A percentile compares a stretch with the other conserved stretches of the same genome.
Evolutionary conservation across 1,140 invertebrate species (phyloP).

Genomic region (Zaprionus nigranus): DNA sequence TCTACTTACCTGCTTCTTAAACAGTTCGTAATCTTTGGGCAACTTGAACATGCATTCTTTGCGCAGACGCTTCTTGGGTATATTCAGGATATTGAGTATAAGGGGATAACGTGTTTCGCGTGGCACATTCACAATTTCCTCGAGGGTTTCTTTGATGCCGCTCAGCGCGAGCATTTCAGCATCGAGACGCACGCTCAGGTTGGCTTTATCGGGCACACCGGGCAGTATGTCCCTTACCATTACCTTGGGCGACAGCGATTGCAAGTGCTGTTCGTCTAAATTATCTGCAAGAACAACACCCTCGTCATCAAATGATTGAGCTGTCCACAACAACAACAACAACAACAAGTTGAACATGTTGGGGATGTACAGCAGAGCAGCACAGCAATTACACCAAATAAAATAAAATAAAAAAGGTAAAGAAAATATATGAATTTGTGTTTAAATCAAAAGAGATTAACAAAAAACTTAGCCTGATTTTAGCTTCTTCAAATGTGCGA

Average conservation of each 20-base stretch:
- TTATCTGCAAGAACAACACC: constrained; percentile 77
- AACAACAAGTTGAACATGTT: constrained; percentile 5
- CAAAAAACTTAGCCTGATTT: constrained; percentile 66
- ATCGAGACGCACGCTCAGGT: constrained; percentile 45
- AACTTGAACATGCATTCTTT: constrained; percentile 45
- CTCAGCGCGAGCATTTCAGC: constrained; percentile 39
- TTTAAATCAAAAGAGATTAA: constrained; percentile 56
- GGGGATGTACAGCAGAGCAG: constrained; percentile 49
- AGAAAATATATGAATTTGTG: constrained; percentile 49
- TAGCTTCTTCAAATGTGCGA: constrained; percentile 15
- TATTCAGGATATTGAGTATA: constrained; percentile 33
- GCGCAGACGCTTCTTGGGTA: constrained; percentile 41
- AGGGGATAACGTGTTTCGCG: constrained; percentile 44
- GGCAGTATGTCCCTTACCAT: constrained; percentile 54
- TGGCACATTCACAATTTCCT: constrained; percentile 42
- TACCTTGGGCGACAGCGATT: constrained; percentile 52
- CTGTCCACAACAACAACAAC: constrained; percentile 52
- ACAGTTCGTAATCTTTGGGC: constrained; percentile 40
- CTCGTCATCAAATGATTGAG: constrained; percentile 72
- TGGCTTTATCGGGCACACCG: constrained; percentile 50
- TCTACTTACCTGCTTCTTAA: constrained; percentile 49
- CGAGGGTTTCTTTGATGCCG: constrained; percentile 26
- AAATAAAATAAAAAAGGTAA: constrained; percentile 51
- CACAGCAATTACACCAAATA: constrained; percentile 42
- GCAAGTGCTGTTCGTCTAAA: constrained; percentile 53